Evolutionary conservation across 37 sponge, comb jelly and placozoan species (phyloP).

Genomic region (Petrosia ficiformis): DNA sequence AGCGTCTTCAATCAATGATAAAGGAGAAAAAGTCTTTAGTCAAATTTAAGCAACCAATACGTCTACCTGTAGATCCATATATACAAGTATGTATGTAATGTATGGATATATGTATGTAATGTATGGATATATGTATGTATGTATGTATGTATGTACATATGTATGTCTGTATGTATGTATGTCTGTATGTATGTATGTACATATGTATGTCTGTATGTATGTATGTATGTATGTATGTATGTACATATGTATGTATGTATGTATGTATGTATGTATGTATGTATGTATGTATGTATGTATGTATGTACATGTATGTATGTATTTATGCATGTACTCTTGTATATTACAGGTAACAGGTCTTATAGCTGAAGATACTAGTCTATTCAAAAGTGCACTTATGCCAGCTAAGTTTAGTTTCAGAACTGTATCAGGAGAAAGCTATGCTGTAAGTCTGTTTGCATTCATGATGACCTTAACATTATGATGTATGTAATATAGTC

Average conservation of each 20-base stretch:
- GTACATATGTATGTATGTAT: background rate
- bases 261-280: background rate
- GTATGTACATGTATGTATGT: background rate
- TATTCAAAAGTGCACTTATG: constrained; percentile 93
- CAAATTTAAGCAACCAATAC: constrained; percentile 26
- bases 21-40: constrained; percentile 3
- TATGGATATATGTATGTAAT: background rate
- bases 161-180: background rate
- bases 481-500: too few relatives aligned
- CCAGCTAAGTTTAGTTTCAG: constrained; percentile 81
- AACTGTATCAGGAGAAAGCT: constrained; percentile 58
- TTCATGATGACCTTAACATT: background rate
- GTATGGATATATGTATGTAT: background rate
- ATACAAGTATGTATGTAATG: background rate
- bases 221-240: background rate
- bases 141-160: background rate
- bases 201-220: background rate
- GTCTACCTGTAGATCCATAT: constrained; percentile 60
- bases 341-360: constrained; percentile 41
- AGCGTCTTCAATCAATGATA: constrained; percentile 30
- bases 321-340: background rate
- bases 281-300: background rate
- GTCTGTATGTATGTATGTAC: background rate
- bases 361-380: constrained; percentile 51
- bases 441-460: constrained; percentile 46